A percentile compares a stretch with the other conserved stretches of the same genome.
phyloP scores from a whole-genome alignment of 2,113 vertebrate genomes.

The Crotalus helleri region DNA sequence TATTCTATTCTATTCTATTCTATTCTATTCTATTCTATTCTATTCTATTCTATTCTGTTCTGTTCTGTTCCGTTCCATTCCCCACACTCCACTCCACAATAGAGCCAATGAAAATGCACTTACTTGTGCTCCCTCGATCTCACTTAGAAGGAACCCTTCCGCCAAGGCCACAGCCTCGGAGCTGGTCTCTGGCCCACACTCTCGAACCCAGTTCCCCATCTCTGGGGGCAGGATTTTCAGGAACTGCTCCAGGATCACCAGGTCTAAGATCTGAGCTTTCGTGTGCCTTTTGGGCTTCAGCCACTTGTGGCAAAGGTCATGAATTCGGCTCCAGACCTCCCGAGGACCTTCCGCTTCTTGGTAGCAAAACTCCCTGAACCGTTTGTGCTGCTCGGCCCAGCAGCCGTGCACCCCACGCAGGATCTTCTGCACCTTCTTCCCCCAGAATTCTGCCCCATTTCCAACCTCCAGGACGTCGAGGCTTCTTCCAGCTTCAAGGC shows the following conservation, averaged over 20 bases:
- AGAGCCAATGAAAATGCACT: neutral
- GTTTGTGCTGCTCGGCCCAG: conserved; percentile 31
- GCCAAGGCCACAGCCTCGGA: neutral
- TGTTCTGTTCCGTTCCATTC: too few relatives aligned
- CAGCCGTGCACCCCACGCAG: neutral
- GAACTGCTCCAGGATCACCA: neutral
- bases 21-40: too few relatives aligned
- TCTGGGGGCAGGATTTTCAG: neutral
- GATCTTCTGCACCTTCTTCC: neutral
- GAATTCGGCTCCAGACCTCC: conserved; percentile 26
- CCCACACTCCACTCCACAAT: neutral
- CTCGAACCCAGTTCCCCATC: neutral
- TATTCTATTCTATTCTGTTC: too few relatives aligned
- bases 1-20: too few relatives aligned
- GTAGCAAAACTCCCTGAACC: conserved; percentile 60
- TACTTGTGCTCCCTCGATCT: neutral
- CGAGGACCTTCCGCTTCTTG: conserved; percentile 58
- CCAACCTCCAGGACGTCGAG: neutral
- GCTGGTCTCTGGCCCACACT: neutral
- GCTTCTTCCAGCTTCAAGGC: neutral
- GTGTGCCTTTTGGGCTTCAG: neutral
- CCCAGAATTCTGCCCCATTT: neutral
- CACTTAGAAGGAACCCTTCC: neutral
- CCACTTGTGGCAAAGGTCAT: neutral
- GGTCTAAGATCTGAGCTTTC: neutral